phyloP scores from a whole-genome alignment of 2,888 invertebrate genomes.

The Anthophora plumipes region DNA sequence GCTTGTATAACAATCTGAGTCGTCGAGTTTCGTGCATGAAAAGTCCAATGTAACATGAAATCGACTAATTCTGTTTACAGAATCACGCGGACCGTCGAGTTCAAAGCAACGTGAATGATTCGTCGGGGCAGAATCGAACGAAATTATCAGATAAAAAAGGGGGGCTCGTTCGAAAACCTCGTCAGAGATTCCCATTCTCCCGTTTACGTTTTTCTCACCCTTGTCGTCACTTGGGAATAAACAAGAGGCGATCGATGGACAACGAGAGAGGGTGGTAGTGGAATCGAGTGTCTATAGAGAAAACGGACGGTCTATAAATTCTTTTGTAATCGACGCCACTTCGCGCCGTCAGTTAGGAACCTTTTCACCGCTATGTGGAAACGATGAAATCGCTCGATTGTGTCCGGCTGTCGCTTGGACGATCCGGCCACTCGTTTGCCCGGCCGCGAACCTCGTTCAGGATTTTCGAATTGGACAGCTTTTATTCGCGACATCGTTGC shows the following conservation, averaged over 20 bases:
- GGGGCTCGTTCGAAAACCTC: conserved; percentile 46
- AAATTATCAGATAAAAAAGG: conserved; percentile 55
- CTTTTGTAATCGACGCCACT: conserved; percentile 64
- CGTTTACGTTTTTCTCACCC: conserved; percentile 49
- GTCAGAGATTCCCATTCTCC: conserved; percentile 45
- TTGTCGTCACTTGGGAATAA: conserved; percentile 69
- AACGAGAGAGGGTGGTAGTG: conserved; percentile 61
- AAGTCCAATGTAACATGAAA: conserved; percentile 3
- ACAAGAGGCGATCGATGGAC: conserved; percentile 72
- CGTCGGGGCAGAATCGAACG: conserved; percentile 29
- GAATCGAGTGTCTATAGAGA: conserved; percentile 68
- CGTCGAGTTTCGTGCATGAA: conserved; percentile 26
- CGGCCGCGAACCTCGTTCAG: background rate
- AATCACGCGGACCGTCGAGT: conserved; percentile 16
- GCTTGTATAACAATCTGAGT: too few relatives aligned
- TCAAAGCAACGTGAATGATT: background rate
- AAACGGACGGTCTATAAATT: conserved; percentile 65
- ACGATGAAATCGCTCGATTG: conserved; percentile 50
- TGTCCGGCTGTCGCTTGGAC: conserved; percentile 5
- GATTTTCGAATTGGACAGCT: background rate
- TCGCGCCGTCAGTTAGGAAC: conserved; percentile 45
- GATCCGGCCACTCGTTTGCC: background rate
- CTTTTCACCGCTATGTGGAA: conserved; percentile 45
- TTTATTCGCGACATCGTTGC: background rate
- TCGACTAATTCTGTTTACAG: conserved; percentile 13